phyloP scores from a whole-genome alignment of 2,797 vertebrate species.

The Squalus acanthias region DNA sequence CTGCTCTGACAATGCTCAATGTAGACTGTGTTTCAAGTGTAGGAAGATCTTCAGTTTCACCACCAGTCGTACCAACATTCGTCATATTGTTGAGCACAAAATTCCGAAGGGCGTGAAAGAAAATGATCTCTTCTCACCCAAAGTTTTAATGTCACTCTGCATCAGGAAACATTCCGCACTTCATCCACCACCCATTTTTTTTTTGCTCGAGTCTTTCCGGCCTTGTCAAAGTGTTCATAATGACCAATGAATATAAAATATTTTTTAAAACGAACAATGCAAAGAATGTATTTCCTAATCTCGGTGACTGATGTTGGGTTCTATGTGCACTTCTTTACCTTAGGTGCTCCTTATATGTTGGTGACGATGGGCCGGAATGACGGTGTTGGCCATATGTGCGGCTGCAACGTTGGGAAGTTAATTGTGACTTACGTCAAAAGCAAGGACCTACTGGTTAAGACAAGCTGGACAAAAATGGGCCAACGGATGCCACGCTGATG shows the following conservation, averaged over 20 bases:
- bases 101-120: neutral
- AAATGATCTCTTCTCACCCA: neutral
- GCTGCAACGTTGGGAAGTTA: constrained; percentile 23
- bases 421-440: constrained; percentile 28
- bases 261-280: no score
- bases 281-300: neutral
- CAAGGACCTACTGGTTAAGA: constrained; percentile 33
- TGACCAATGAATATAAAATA: neutral
- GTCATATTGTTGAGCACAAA: neutral
- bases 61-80: neutral
- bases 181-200: neutral
- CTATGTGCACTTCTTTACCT: neutral
- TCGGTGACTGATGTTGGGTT: neutral
- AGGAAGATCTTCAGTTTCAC: neutral
- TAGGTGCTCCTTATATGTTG: constrained; percentile 31
- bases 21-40: neutral
- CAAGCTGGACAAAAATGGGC: constrained; percentile 33
- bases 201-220: neutral
- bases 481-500: constrained; percentile 17
- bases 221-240: neutral
- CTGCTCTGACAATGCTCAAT: neutral
- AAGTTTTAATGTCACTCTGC: neutral
- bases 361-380: constrained; percentile 35
- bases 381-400: constrained; percentile 22
- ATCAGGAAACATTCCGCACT: neutral